Base-by-base conservation (phyloP, 2,113 vertebrate species). In the Sarotherodon lohbergeri region DNA sequence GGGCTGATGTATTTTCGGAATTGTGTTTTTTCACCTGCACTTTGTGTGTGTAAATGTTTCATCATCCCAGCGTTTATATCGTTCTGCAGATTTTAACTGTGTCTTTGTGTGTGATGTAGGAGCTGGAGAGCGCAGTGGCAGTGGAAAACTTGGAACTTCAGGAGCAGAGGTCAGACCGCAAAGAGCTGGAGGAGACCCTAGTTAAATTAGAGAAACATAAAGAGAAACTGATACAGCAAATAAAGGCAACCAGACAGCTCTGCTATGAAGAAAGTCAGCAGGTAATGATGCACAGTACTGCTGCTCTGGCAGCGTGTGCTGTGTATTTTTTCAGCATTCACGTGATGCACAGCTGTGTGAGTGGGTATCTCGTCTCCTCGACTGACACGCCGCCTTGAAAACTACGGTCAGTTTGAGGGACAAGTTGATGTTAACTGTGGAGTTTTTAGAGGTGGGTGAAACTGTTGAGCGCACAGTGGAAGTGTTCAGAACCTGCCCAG, bases 51-150 rank as follows among this genome's bases (percentile, higher is more conserved):
- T 66, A 19, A 4, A 71, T 46, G 41, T 43, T 36, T 36, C 14
- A 17, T 82, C 27, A 59, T 73, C 32, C 61, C 32, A 52, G 10
- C 56, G 5, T 32, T 17, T 56, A 27, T 2, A 46, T 76, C 14
- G 1, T 48, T 48, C 9, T 48, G 14, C 41, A 17, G 24, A 17
- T 27, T 27, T 76, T 48, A 17, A 76, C 24, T 4, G 16, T 85
- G 73, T 81, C 68, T 83, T 29, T 78, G 32, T 80, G 10, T 80
- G 39, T 66, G 12, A 50, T 80, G 43, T 41, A 99, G 98, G 98
- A 98, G 93, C 96, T 99, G 91, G 97, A 99, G 85, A 98, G 98
- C 94, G 97, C 98, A 83, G 97, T 99, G 46, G 96, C 98, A 4
- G 95, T 96, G 88, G 98, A 99, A 91, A 97, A 95, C 94, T 66